Evolutionary conservation across 2,113 vertebrate species (phyloP), one percentile per base, ranked within the genome.

Genomic region (Motacilla tschutschensis): DNA sequence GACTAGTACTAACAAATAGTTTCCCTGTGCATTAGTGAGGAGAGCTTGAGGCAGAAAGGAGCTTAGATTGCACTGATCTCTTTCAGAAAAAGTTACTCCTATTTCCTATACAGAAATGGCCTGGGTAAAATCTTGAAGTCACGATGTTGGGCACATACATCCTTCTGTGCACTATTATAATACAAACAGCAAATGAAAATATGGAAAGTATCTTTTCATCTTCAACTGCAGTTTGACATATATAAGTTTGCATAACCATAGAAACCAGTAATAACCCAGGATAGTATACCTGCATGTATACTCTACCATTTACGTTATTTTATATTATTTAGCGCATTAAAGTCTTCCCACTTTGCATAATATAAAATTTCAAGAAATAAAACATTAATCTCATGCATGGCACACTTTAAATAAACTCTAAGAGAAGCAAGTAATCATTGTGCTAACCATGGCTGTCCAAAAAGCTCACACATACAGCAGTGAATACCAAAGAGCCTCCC

Each of bases 361-460:
- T 72, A 92, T 69, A 80, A 85, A 83, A 91, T 94, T 90, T 95
- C 75, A 93, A 95, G 88, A 87, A 95, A 89, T 94, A 95, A 96
- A 95, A 82, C 88, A 95, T 72, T 93, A 63, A 67, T 89, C 92
- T 95, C 96, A 97, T 96, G 95, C 95, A 96, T 85, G 89, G 91
- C 66, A 93, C 90, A 95, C 36, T 84, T 84, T 41, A 94, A 93
- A 90, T 71, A 67, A 96, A 95, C 29, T 76, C 67, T 59, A 93
- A 90, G 92, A 92, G 77, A 94, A 96, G 69, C 81, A 92, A 89
- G 28, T 94, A 92, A 95, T 84, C 70, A 89, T 94, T 92, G 93
- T 92, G 89, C 85, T 91, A 90, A 94, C 76, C 87, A 82, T 95
- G 94, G 93, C 81, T 96, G 95, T 84, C 93, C 94, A 88, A 67